Evolutionary conservation across 2,888 invertebrate species (phyloP).

Genomic region (Cynaeus angustus): DNA sequence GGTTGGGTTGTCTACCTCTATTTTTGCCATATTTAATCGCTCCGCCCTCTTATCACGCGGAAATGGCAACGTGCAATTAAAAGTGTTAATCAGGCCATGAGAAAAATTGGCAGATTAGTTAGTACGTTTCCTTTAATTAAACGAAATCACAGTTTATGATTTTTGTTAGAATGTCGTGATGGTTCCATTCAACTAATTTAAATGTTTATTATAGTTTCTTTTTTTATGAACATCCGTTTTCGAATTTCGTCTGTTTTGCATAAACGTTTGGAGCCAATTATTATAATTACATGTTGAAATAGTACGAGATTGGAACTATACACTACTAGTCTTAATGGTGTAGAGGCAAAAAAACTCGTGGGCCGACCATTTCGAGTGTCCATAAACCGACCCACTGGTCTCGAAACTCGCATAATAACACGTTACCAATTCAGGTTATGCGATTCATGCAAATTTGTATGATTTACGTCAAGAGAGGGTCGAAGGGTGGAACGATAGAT

Average conservation of each 20-base stretch:
- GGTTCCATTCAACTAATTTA: slow-evolving; percentile 18
- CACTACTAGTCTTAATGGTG: slow-evolving; percentile 45
- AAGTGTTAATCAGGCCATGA: slow-evolving; percentile 1
- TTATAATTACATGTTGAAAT: slow-evolving; percentile 46
- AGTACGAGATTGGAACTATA: slow-evolving; percentile 37
- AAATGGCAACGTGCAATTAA: slow-evolving; percentile 8
- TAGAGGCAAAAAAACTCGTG: slow-evolving; percentile 20
- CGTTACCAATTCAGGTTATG: slow-evolving; percentile 43
- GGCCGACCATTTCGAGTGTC: slow-evolving; percentile 34
- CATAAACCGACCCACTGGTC: slow-evolving; percentile 42
- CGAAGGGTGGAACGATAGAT: neutral
- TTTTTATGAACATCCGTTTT: slow-evolving; percentile 37
- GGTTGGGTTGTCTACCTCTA: neutral
- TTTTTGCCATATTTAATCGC: neutral
- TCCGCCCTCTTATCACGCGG: slow-evolving; percentile 5
- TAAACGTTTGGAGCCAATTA: slow-evolving; percentile 50
- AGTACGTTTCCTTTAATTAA: neutral
- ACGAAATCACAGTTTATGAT: neutral
- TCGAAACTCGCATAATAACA: slow-evolving; percentile 41
- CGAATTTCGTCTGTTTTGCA: slow-evolving; percentile 46
- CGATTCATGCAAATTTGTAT: slow-evolving; percentile 31
- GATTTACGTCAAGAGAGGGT: slow-evolving; percentile 12
- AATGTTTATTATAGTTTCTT: slow-evolving; percentile 34
- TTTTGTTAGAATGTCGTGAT: neutral
- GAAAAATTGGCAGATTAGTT: neutral